phyloP scores from a whole-genome alignment of 2,113 vertebrate species.

The Turnix velox region DNA sequence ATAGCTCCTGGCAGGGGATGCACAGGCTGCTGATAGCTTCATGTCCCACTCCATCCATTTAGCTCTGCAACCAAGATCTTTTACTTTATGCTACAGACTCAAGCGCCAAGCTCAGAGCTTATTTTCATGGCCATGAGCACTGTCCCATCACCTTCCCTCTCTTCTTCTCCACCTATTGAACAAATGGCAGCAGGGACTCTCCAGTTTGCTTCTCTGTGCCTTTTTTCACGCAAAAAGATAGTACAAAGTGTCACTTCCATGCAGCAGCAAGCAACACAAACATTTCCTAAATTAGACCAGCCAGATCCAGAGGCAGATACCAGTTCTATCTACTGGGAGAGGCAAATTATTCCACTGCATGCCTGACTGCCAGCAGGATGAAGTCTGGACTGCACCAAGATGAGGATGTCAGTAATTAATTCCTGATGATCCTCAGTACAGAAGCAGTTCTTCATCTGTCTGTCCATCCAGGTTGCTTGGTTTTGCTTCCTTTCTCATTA shows the following conservation, averaged over 20 bases:
- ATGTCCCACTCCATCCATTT: neutral
- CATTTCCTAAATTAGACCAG: slow-evolving; percentile 33
- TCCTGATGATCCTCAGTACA: neutral
- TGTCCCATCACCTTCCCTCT: neutral
- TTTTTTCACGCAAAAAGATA: neutral
- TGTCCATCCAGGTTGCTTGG: neutral
- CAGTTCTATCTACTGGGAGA: neutral
- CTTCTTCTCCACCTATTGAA: neutral
- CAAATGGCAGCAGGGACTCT: fast-evolving
- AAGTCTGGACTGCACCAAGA: slow-evolving; percentile 18
- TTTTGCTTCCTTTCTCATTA: neutral
- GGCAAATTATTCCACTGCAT: neutral
- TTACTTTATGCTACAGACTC: neutral
- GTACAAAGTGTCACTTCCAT: neutral
- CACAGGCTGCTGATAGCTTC: neutral
- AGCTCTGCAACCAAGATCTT: neutral
- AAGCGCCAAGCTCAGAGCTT: neutral
- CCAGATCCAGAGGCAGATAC: slow-evolving; percentile 27
- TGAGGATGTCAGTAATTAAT: neutral
- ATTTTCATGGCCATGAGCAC: neutral
- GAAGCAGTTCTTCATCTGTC: neutral
- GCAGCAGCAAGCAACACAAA: slow-evolving; percentile 9
- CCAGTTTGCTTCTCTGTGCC: neutral
- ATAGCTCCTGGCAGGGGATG: fast-evolving
- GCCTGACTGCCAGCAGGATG: neutral